Base-by-base conservation (phyloP, 1,140 invertebrate species). In the Rhopalosiphum padi region DNA sequence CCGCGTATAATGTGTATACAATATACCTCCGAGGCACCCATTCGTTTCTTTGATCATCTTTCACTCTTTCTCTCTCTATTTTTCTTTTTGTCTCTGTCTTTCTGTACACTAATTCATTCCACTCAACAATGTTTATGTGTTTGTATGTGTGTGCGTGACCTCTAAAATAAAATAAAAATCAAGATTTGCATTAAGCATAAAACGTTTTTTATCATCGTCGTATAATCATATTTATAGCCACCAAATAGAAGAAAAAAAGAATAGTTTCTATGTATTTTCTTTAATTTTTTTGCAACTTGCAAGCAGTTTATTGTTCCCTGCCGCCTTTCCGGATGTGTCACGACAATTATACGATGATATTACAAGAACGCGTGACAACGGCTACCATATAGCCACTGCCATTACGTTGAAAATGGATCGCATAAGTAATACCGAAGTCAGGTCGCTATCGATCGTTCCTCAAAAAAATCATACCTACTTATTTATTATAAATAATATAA, bases 11-110 rank as follows among this genome's bases (percentile, higher is more conserved):
- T 30, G 15, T 21, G n/a, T n/a, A 48, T n/a, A 86, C 43, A 23
- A 89, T 51, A 51, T n/a, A 48, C 77, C 91, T 82, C 23, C 91
- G 21, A 83, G 91, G 43, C 77, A 51, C 48, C 48, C 41, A 41
- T 48, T 68, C 60, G 53, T 91, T 77, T 77, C 51, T 46, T 53
- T 55, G 60, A 37, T 55, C 51, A 1, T 11, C 41, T 90, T 21
- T 60, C 8, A 35, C 7, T 46, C 22, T 86, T 43, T 46, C 83
- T 23, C 35, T 18, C 22, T 87, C 85, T 23, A 4, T 85, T 0
- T 25, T 0, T 68, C 30, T 68, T 3, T 25, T 30, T 9, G 37
- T 41, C 41, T 43, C 23, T 25, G 41, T 25, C 22, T 18, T n/a
- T 68, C 60, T 15, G 60, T n/a, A 77, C 60, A 77, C 60, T n/a